phyloP scores from a whole-genome alignment of 2,797 vertebrate species.

The Takifugu rubripes region DNA sequence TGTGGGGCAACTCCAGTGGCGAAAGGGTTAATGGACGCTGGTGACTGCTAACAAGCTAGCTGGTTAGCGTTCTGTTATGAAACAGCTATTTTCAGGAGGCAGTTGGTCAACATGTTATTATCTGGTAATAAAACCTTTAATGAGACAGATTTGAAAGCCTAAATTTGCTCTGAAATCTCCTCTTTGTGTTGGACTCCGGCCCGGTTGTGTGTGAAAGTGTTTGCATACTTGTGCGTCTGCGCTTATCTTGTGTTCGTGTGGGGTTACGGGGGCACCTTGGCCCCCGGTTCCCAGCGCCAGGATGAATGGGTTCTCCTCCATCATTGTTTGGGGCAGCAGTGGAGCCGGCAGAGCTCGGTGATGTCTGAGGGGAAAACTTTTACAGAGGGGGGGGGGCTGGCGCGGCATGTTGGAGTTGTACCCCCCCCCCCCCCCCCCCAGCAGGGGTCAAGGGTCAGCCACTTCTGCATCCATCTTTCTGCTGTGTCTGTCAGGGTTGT shows the following conservation, averaged over 20 bases:
- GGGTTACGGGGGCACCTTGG: constrained; percentile 57
- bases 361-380: constrained; percentile 23
- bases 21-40: constrained; percentile 44
- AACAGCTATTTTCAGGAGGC: constrained; percentile 13
- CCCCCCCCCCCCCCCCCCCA: constrained; percentile 70
- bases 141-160: neutral
- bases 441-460: constrained; percentile 81
- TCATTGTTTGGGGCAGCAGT: constrained; percentile 77
- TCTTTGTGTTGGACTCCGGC: constrained; percentile 16
- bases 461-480: constrained; percentile 90
- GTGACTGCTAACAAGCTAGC: constrained; percentile 43
- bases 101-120: neutral
- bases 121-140: neutral
- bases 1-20: constrained; percentile 27
- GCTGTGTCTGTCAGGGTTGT: constrained; percentile 75
- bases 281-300: constrained; percentile 67
- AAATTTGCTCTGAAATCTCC: neutral
- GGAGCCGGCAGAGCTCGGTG: constrained; percentile 44
- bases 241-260: constrained; percentile 44
- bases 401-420: constrained; percentile 65
- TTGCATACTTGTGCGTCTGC: constrained; percentile 33
- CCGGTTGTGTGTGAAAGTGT: constrained; percentile 18
- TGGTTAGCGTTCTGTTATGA: constrained; percentile 48
- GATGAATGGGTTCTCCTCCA: constrained; percentile 78
- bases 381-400: constrained; percentile 36